Evolutionary conservation across 2,888 invertebrate species (phyloP).

Genomic region (Nemurella pictetii): DNA sequence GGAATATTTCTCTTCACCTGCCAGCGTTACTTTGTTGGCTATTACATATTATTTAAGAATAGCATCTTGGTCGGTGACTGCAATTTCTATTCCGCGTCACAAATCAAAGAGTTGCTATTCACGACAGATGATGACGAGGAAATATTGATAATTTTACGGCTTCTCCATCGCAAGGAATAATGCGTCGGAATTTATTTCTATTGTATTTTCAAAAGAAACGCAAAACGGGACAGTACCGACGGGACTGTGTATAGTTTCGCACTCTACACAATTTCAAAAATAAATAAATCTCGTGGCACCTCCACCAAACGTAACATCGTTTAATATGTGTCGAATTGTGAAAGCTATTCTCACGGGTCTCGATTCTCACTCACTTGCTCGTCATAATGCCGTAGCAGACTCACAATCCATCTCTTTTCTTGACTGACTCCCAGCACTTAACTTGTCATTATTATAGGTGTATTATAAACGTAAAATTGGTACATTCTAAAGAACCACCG

Average conservation of each 20-base stretch:
- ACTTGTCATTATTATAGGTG: neutral
- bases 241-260: too few relatives aligned
- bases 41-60: neutral
- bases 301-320: neutral
- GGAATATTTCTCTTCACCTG: neutral
- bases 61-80: neutral
- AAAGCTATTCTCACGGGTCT: conserved; percentile 4
- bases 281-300: neutral
- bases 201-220: too few relatives aligned
- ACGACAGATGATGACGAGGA: neutral
- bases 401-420: neutral
- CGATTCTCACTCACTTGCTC: neutral
- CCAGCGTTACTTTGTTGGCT: neutral
- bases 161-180: neutral
- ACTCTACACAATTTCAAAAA: too few relatives aligned
- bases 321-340: neutral
- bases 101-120: neutral
- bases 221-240: too few relatives aligned
- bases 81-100: neutral
- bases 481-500: neutral
- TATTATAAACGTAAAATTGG: neutral
- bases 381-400: neutral
- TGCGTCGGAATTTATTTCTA: too few relatives aligned
- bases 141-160: neutral
- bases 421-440: neutral